Evolutionary conservation across 2,113 vertebrate genomes (phyloP).

Genomic region (Pipra filicauda): DNA sequence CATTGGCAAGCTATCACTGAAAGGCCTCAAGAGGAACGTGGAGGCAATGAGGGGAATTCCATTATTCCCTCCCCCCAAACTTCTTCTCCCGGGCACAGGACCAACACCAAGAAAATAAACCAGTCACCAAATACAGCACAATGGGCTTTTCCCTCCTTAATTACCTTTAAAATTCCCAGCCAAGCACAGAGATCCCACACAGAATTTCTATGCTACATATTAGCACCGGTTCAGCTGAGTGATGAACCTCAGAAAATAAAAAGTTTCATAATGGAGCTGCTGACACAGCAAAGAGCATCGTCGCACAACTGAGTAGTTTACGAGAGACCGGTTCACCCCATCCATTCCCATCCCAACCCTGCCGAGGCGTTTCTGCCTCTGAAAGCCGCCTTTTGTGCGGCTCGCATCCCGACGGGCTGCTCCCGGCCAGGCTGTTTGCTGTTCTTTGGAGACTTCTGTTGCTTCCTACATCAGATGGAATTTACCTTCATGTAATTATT

Average conservation of each 20-base stretch:
- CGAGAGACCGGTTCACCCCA: neutral
- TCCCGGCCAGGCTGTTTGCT: constrained; percentile 24
- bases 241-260: neutral
- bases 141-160: neutral
- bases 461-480: constrained; percentile 44
- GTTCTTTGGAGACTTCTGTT: constrained; percentile 27
- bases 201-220: neutral
- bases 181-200: neutral
- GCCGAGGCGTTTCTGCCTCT: constrained; percentile 1
- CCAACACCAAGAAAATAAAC: neutral
- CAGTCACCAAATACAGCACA: constrained; percentile 4
- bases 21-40: neutral
- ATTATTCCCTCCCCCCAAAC: neutral
- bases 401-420: constrained; percentile 10
- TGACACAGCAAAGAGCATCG: constrained; percentile 1
- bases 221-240: neutral
- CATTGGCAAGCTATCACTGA: neutral
- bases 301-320: neutral
- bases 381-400: constrained; percentile 20
- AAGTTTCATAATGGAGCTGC: neutral
- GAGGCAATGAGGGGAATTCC: neutral
- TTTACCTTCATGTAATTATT: constrained; percentile 67
- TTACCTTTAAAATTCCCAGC: constrained; percentile 5
- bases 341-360: neutral
- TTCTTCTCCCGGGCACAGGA: neutral